Base-by-base conservation (phyloP, 2,113 vertebrate genomes). In the Excalfactoria chinensis region DNA sequence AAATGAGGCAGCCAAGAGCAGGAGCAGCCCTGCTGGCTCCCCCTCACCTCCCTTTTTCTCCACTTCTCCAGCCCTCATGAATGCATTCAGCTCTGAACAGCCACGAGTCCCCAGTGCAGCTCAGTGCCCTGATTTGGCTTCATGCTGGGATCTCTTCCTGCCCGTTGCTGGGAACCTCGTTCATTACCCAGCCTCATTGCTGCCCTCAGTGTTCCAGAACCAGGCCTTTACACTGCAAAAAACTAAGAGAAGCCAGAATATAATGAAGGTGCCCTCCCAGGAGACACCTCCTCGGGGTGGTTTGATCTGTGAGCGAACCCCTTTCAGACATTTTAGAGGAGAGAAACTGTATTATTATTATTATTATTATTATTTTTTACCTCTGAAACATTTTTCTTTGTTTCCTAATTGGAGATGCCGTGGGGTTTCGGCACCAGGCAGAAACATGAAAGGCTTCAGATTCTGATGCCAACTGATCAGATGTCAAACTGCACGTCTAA, bases 371-470 rank as follows among this genome's bases (percentile, higher is more conserved):
- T 80, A 64, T 56, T 32, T 55, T 58, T 77, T 80, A 68, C 71
- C 56, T 77, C 34, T 46, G 58, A 80, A 53, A 71, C 14, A 1
- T 23, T 43, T 84, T 64, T 68, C 84, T 88, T 77, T 93, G 66
- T 88, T 88, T 95, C 59, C 48, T 81, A 90, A 84, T 56, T 91
- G 85, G 60, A 70, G 51, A 86, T 70, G 59, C 68, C 21, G 34
- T 40, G 72, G 72, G 88, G 83, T 90, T 13, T 77, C 25, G 86
- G 83, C 62, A 92, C 41, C 71, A 66, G 85, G 76, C 64, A 93
- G 72, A 70, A 41, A 64, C 55, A 91, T n/a, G 51, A 90, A 94
- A 89, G 34, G 22, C 34, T 60, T 62, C 16, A 30, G 60, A 70
- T 76, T 79, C 84, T 70, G 49, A 72, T 63, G 68, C 35, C 25